phyloP scores from a whole-genome alignment of 2,113 vertebrate genomes.

The Apaloderma vittatum region DNA sequence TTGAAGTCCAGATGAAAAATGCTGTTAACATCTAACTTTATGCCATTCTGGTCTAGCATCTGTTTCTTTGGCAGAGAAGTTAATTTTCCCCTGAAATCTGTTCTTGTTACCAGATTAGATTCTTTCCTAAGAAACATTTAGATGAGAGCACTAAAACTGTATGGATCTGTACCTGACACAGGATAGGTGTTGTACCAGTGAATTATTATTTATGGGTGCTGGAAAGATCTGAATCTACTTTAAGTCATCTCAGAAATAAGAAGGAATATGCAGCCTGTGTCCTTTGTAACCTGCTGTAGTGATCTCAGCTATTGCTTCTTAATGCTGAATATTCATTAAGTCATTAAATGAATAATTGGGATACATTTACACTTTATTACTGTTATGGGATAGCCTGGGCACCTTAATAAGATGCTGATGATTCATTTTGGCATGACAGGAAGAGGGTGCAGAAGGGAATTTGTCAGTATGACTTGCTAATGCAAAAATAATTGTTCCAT shows the following conservation, averaged over 20 bases:
- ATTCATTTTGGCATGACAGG: constrained; percentile 68
- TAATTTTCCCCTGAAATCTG: neutral
- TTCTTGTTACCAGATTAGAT: neutral
- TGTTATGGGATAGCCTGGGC: constrained; percentile 58
- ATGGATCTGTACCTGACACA: neutral
- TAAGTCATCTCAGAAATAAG: neutral
- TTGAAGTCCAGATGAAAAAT: neutral
- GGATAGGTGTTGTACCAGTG: neutral
- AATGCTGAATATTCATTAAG: constrained; percentile 65
- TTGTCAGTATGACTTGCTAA: constrained; percentile 67
- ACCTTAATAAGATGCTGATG: constrained; percentile 71
- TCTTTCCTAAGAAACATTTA: neutral
- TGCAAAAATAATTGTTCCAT: constrained; percentile 74
- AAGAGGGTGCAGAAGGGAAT: constrained; percentile 56
- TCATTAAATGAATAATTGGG: constrained; percentile 72
- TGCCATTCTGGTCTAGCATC: neutral
- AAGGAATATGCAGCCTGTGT: neutral
- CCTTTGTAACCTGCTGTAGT: constrained; percentile 23
- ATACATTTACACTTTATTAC: constrained; percentile 67
- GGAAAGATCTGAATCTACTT: neutral
- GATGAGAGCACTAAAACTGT: neutral
- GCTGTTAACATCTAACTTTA: neutral
- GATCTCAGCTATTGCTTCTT: constrained; percentile 23
- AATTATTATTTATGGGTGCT: neutral
- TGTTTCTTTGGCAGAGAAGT: neutral